phyloP scores from a whole-genome alignment of 2,113 vertebrate genomes.

The Brachypodius melanocephalos region DNA sequence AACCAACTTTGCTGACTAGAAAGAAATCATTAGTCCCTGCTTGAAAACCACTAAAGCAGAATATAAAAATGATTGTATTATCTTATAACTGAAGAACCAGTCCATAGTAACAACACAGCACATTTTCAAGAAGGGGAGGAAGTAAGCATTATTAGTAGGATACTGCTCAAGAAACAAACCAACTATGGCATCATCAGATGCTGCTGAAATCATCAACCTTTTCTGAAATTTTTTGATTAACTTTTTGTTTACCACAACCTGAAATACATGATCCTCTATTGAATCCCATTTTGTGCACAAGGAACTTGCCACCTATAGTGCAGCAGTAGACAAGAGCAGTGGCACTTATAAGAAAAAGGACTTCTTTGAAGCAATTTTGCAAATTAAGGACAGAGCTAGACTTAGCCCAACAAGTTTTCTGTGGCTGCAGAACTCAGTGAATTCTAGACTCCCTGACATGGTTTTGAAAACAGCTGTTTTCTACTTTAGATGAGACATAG shows the following conservation, averaged over 20 bases:
- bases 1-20: not conserved
- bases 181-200: not conserved
- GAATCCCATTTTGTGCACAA: not conserved
- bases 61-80: not conserved
- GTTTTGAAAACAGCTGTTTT: not conserved
- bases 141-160: not conserved
- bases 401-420: not conserved
- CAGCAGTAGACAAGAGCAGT: not conserved
- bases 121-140: not conserved
- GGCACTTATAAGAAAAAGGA: not conserved
- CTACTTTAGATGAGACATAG: not conserved
- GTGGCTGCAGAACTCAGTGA: not conserved
- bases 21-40: not conserved
- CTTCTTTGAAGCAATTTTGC: not conserved
- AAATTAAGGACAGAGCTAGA: not conserved
- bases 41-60: not conserved
- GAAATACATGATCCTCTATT: not conserved
- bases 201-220: not conserved
- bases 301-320: not conserved
- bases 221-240: not conserved
- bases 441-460: not conserved
- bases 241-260: not conserved
- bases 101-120: not conserved
- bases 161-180: not conserved
- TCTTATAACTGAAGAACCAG: not conserved